Percentiles rank a stretch among this genome's conserved stretches.
Evolutionary conservation across 2,113 vertebrate species (phyloP).

Genomic region (Girardinichthys multiradiatus): DNA sequence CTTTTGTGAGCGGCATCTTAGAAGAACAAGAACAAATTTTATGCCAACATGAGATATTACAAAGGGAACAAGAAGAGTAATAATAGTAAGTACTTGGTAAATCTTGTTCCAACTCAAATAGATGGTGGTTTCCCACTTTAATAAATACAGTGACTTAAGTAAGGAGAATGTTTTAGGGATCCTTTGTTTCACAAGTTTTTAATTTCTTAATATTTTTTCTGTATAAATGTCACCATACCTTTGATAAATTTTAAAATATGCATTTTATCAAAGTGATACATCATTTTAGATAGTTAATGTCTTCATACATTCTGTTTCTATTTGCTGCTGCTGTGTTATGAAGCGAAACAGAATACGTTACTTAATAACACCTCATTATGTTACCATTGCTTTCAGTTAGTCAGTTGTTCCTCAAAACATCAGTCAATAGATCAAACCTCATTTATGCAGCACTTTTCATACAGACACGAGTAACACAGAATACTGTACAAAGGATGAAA

Average conservation of each 20-base stretch:
- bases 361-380: not conserved
- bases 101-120: not conserved
- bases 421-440: not conserved
- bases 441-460: not conserved
- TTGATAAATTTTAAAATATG: too few relatives aligned
- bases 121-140: not conserved
- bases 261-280: too few relatives aligned
- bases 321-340: not conserved
- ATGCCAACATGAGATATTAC: constrained; percentile 22
- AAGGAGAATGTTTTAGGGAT: too few relatives aligned
- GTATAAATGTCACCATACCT: too few relatives aligned
- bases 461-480: not conserved
- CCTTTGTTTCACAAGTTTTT: too few relatives aligned
- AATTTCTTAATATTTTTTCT: too few relatives aligned
- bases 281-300: not conserved
- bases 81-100: not conserved
- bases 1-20: constrained; percentile 18
- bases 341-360: not conserved
- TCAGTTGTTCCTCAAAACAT: not conserved
- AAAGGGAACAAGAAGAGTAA: constrained; percentile 15
- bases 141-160: too few relatives aligned
- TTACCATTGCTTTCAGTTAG: not conserved
- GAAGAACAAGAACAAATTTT: constrained; percentile 23
- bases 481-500: not conserved
- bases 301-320: not conserved